A percentile compares a stretch with the other conserved stretches of the same genome.
These are phyloP conservation scores for Bacillus rossius DNA, from an alignment of 1,140 invertebrate genomes.

Conservation along the genomic window DNA sequence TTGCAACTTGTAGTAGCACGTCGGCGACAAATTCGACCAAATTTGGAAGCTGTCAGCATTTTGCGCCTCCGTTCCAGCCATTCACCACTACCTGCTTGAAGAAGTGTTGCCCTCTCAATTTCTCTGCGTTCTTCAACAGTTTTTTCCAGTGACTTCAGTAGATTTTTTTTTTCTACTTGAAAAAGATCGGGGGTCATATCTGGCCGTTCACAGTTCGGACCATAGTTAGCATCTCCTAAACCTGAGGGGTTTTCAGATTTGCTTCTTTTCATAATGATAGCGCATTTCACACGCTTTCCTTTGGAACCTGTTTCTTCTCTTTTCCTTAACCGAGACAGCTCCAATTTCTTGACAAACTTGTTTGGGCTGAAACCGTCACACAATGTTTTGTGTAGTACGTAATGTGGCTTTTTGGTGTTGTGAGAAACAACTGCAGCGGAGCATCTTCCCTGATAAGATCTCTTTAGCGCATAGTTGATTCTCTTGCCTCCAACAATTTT, in stretches of 20 bases:
- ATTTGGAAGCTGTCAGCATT: conserved; percentile 37
- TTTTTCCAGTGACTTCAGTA: conserved; percentile 10
- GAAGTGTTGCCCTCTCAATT: conserved; percentile 26
- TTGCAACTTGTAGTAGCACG: conserved; percentile 22
- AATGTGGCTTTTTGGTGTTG: conserved; percentile 11
- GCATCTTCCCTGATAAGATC: conserved; percentile 11
- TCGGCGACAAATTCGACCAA: conserved; percentile 32
- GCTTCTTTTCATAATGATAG: neutral
- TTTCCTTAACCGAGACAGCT: neutral
- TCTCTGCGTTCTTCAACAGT: conserved; percentile 16
- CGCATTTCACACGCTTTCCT: neutral
- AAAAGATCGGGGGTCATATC: conserved; percentile 11
- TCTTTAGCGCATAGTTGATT: conserved; percentile 12
- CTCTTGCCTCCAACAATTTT: conserved; percentile 19
- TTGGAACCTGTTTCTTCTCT: neutral
- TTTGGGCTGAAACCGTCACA: conserved; percentile 3
- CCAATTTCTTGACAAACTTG: neutral
- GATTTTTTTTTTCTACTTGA: neutral
- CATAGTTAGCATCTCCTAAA: conserved; percentile 22
- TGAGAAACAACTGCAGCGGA: conserved; percentile 17
- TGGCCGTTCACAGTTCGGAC: conserved; percentile 18
- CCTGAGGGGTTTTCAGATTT: neutral
- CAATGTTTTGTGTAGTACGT: conserved; percentile 8
- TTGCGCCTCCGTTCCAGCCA: conserved; percentile 30
- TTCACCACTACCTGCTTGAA: conserved; percentile 26